Evolutionary conservation across 2,113 vertebrate genomes (phyloP).

Genomic region (Eulemur rufifrons): DNA sequence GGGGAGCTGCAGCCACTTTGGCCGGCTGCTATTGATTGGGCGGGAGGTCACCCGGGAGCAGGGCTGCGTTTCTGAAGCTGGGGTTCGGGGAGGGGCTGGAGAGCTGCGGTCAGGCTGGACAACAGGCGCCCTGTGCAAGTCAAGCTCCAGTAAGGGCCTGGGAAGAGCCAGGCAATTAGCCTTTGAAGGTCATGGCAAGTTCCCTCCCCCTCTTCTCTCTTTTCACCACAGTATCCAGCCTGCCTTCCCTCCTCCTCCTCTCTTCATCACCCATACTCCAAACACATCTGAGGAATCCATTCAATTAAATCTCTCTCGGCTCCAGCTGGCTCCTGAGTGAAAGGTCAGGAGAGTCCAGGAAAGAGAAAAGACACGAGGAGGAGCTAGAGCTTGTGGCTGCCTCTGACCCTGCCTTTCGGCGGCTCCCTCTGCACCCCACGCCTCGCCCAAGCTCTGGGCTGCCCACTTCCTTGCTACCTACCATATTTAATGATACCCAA

Average conservation of each 20-base stretch:
- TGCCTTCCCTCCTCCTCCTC: constrained; percentile 74
- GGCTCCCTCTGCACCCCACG: neutral
- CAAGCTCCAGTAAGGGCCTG: constrained; percentile 86
- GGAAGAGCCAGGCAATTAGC: constrained; percentile 92
- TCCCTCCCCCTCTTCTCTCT: neutral
- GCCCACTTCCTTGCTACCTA: constrained; percentile 59
- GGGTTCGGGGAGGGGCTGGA: neutral
- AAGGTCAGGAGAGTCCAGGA: constrained; percentile 96
- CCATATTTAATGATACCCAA: constrained; percentile 93
- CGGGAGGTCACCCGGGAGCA: constrained; percentile 70
- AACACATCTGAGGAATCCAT: constrained; percentile 94
- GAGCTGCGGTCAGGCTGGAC: constrained; percentile 73
- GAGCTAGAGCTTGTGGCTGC: constrained; percentile 64
- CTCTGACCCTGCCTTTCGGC: neutral
- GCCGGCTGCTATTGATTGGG: constrained; percentile 78
- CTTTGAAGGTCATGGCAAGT: constrained; percentile 91
- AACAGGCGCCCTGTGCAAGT: constrained; percentile 77
- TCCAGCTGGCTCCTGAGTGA: constrained; percentile 96
- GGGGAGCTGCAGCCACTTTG: constrained; percentile 77
- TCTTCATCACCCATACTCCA: constrained; percentile 88
- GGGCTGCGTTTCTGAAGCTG: constrained; percentile 84
- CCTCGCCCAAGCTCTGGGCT: neutral
- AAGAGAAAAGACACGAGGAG: constrained; percentile 82
- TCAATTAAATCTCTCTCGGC: constrained; percentile 97
- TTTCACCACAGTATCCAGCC: constrained; percentile 53